Evolutionary conservation across 2,888 invertebrate species (phyloP), one percentile per base, ranked within the genome.

Genomic region (Luffia ferchaultella): DNA sequence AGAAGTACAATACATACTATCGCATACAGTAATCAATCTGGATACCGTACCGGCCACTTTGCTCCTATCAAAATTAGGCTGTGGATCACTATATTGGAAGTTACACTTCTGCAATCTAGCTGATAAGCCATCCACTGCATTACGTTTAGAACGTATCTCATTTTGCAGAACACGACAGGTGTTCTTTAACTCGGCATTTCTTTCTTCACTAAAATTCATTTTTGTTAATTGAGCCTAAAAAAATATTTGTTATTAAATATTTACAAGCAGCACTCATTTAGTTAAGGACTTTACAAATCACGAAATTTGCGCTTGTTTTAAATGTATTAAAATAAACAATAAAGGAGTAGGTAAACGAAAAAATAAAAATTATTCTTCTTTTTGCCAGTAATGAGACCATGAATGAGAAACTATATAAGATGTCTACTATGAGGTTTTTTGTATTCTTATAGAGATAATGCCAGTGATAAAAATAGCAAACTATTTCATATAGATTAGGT

Each of bases 51-150:
- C 97, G 57, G 86, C 85, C 0, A 95, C 92, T 54, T 86, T 85
- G 2, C 43, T 42, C 48, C 48, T 82, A 62, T 92, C 87, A 64
- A 94, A 96, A 72, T 89, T 87, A 0, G 86, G 86, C 55, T 90
- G 88, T 1, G 97, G 97, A 70, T 93, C 91, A 19, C 80, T 71
- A 76, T 96, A 97, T 7, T 87, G 83, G 69, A 97, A 93, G 61
- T 86, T 69, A 51, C 87, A 78, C 48, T 86, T 77, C 50, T 87
- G 86, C 67, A 86, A 74, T 1, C 80, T 72, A 2, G 85, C 83
- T 52, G 89, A 86, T 54, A 91, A 84, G 12, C 73, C 69, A 52
- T 90, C 90, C 1, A 88, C 66, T 58, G 77, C 73, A 46, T 89
- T 86, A 41, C 85, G 80, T 1, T 88, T 66, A 1, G 62, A 63